Conservation (phyloP, 2,113 vertebrate species). For the Brienomyrus brachyistius region DNA sequence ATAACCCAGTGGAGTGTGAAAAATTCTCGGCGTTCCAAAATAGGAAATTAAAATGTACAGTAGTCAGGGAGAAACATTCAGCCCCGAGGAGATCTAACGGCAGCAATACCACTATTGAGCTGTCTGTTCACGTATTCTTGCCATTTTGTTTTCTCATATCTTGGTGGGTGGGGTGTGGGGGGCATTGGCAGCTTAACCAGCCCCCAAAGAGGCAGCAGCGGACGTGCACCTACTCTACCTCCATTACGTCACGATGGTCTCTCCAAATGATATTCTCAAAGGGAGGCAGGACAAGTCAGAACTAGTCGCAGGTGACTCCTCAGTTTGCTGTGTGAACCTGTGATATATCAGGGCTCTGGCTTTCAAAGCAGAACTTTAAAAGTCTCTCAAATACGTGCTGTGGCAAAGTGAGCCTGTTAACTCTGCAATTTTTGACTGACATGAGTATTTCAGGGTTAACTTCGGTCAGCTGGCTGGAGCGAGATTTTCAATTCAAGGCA, state of each 20-base stretch:
- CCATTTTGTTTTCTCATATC: background rate
- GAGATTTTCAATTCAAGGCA: too few species aligned
- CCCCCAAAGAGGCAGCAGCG: background rate
- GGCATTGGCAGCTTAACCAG: background rate
- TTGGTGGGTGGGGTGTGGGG: too few species aligned
- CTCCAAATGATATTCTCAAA: background rate
- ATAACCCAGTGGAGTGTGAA: background rate
- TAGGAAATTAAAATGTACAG: background rate
- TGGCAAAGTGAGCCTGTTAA: background rate
- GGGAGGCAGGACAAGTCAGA: background rate
- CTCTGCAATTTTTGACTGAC: background rate
- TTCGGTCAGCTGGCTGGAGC: too few species aligned
- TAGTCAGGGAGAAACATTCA: background rate
- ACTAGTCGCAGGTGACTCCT: background rate
- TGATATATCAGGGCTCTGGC: background rate
- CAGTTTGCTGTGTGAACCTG: background rate
- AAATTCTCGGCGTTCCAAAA: background rate
- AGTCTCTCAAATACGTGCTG: background rate
- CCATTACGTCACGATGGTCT: background rate
- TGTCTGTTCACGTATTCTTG: background rate
- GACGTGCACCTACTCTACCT: background rate
- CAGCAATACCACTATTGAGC: background rate
- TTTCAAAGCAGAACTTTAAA: background rate
- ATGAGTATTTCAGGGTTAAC: background rate
- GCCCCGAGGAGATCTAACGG: background rate